Base-by-base conservation (phyloP, 92 coral and sea anemone species). In the Micromussa lordhowensis region DNA sequence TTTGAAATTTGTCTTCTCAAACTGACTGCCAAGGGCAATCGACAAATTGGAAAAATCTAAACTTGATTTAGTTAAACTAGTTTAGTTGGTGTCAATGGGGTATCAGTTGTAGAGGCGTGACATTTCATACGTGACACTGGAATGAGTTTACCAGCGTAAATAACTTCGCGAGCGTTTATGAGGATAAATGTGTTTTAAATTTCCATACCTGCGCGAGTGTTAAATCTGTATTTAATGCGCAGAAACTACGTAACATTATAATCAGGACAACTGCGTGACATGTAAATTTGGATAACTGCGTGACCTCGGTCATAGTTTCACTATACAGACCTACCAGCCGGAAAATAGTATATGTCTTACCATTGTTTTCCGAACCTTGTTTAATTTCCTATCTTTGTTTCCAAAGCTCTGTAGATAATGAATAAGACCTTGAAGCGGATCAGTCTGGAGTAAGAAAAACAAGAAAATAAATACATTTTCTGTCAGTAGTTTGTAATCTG, bases 381-480 rank as follows among this genome's bases (percentile, higher is more conserved):
- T 53, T 9, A 54, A 71, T 83, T 10, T 34, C 51, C 22, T 86
- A n/a, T 78, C 77, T 51, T 64, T 61, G 38, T 64, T 77, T 40
- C 77, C 66, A 76, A 31, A 3, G 7, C 30, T 86, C 61, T 77
- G 89, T 6, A 86, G 82, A 86, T 14, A 44, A 66, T 64, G 32
- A 68, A 77, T 66, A 18, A 86, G 83, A 32, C 40, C 82, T 32
- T 86, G 83, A 3, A 86, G 68, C 16, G 89, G 89, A 49, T 77
- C 89, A 63, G 35, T 68, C 82, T 86, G 64, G 24, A 26, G 81
- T 29, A 24, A 86, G 15, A 28, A 31, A 0, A 35, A 31, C 22
- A 21, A 34, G 32, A 70, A 54, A 5, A 48, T 13, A 26, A 40
- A 44, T 4, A 4, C 61, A 3, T 49, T 49, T 16, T 19, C 30